phyloP scores from a whole-genome alignment of 2,113 vertebrate species.

The Oreochromis aureus region DNA sequence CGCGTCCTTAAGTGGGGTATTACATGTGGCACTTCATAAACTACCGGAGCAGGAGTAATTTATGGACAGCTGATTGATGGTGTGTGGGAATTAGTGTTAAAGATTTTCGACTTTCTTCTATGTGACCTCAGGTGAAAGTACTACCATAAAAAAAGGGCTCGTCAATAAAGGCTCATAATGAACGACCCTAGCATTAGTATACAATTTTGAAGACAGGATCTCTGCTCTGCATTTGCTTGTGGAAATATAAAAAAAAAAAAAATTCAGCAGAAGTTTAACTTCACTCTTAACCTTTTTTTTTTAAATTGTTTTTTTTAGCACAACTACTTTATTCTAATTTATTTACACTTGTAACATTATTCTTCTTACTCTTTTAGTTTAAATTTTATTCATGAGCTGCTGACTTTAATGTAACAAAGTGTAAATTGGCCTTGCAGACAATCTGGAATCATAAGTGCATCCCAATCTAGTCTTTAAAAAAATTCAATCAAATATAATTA shows the following conservation, averaged over 20 bases:
- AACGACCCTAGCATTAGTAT: constrained; percentile 8
- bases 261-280: not conserved
- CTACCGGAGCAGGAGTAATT: not conserved
- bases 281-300: not conserved
- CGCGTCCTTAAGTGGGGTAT: not conserved
- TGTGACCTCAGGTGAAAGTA: constrained; percentile 29
- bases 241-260: not conserved
- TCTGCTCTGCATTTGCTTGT: not conserved
- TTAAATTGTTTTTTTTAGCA: not conserved
- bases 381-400: not conserved
- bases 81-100: constrained; percentile 49
- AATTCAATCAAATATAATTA: too few species aligned
- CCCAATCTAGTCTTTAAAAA: not conserved
- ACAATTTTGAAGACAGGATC: not conserved
- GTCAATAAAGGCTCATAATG: not conserved
- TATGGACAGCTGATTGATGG: constrained; percentile 40
- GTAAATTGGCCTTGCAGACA: not conserved
- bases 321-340: not conserved
- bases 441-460: not conserved
- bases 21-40: not conserved
- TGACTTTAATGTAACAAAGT: not conserved
- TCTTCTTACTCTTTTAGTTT: not conserved
- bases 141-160: not conserved
- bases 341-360: not conserved
- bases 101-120: constrained; percentile 52